A percentile compares a stretch with the other conserved stretches of the same genome.
These are phyloP conservation scores for Empidonax traillii DNA, from an alignment of 2,113 vertebrate species.

Conservation along the genomic window DNA sequence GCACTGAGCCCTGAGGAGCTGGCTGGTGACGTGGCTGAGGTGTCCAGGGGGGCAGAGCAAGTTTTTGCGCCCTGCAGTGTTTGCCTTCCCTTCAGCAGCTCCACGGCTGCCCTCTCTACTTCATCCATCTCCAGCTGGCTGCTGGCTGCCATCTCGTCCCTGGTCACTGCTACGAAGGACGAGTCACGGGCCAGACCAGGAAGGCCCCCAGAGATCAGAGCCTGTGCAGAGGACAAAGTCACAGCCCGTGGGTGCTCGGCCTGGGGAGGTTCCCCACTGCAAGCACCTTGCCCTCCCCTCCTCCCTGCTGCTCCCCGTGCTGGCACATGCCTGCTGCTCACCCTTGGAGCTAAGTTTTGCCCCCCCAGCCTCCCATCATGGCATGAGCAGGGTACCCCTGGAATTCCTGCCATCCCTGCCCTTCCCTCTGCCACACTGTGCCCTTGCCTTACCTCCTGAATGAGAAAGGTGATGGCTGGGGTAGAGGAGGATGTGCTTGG, in stretches of 20 bases:
- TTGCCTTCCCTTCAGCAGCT: slow-evolving; percentile 72
- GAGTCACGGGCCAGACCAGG: slow-evolving; percentile 73
- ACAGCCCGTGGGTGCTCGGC: background rate
- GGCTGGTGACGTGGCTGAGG: background rate
- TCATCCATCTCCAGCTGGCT: slow-evolving; percentile 73
- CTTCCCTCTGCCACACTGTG: background rate
- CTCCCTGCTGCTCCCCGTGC: background rate
- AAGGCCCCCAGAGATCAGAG: slow-evolving; percentile 78
- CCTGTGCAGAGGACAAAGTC: slow-evolving; percentile 63
- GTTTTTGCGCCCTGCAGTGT: background rate
- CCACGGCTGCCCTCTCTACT: slow-evolving; percentile 76
- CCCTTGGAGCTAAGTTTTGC: background rate
- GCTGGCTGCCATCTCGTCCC: slow-evolving; percentile 79
- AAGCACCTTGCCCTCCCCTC: background rate
- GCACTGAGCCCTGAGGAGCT: background rate
- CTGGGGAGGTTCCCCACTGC: background rate
- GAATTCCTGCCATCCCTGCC: background rate
- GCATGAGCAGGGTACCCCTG: background rate
- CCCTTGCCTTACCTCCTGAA: slow-evolving; percentile 79
- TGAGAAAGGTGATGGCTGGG: slow-evolving; percentile 77
- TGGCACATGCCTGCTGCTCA: background rate
- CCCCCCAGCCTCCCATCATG: background rate
- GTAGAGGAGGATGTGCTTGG: background rate
- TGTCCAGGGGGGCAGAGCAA: background rate
- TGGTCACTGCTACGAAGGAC: slow-evolving; percentile 72